These are phyloP conservation scores for Spheniscus mendiculus DNA, from an alignment of 2,113 vertebrate species.

Conservation along the genomic window DNA sequence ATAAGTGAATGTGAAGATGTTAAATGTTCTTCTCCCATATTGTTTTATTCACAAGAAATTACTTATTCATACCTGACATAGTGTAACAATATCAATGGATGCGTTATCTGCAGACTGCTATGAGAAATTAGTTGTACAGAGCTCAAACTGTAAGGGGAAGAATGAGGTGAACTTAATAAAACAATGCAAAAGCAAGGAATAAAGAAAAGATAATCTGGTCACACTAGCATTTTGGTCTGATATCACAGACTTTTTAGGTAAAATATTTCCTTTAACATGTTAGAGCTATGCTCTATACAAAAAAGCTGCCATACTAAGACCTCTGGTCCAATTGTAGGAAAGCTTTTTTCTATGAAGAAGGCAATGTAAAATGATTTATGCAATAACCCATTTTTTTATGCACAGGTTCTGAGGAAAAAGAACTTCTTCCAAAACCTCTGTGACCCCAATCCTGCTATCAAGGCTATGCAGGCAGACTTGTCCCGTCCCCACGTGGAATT, in stretches of 20 bases:
- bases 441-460: not conserved
- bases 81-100: not conserved
- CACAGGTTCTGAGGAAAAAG: not conserved
- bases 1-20: not conserved
- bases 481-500: not conserved
- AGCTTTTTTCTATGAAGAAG: not conserved
- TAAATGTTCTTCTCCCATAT: not conserved
- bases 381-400: not conserved
- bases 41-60: not conserved
- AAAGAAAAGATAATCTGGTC: not conserved
- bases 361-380: not conserved
- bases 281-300: not conserved
- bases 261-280: not conserved
- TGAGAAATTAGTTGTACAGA: not conserved
- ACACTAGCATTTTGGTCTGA: not conserved
- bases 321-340: not conserved
- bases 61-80: not conserved
- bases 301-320: not conserved
- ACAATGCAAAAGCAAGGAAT: not conserved
- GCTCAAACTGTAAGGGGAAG: not conserved
- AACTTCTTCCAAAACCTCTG: not conserved
- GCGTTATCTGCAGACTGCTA: not conserved
- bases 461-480: not conserved
- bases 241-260: not conserved
- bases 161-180: not conserved